A percentile compares a stretch with the other conserved stretches of the same genome.
Conservation (phyloP, 2,888 invertebrate genomes). For the Saturnia pavonia region DNA sequence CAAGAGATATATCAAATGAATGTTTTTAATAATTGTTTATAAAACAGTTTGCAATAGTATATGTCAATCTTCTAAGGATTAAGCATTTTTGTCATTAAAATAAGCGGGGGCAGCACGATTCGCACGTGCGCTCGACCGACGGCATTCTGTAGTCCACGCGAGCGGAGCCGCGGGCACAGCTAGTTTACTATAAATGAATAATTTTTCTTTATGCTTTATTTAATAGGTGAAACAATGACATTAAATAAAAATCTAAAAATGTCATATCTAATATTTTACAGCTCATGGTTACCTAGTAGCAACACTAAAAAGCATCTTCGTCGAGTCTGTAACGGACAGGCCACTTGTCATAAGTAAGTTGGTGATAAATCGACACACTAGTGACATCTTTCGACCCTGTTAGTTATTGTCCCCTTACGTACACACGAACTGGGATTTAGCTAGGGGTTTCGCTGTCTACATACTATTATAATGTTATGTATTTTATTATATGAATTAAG, state of each 20-base stretch:
- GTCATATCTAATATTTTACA: conserved; percentile 26
- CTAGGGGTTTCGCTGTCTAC: not conserved
- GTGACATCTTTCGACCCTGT: conserved; percentile 71
- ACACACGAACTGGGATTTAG: conserved; percentile 29
- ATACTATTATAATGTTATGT: not conserved
- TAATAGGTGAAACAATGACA: not conserved
- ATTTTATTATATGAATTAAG: not conserved
- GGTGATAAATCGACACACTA: conserved; percentile 71
- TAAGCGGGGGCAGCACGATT: no score
- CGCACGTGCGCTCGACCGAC: no score
- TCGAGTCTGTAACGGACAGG: conserved; percentile 63
- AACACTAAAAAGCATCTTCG: conserved; percentile 72
- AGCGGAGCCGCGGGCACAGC: no score
- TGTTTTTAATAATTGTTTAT: no score
- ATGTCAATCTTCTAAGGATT: no score
- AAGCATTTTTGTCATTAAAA: no score
- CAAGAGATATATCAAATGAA: no score
- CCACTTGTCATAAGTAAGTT: conserved; percentile 76
- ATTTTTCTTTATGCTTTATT: not conserved
- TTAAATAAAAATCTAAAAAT: not conserved
- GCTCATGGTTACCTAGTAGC: conserved; percentile 34
- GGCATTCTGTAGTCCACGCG: no score
- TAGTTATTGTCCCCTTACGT: conserved; percentile 75
- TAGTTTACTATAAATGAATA: not conserved
- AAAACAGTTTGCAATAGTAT: no score